Conservation (phyloP, 2,113 vertebrate species). For the Cavia aperea region DNA sequence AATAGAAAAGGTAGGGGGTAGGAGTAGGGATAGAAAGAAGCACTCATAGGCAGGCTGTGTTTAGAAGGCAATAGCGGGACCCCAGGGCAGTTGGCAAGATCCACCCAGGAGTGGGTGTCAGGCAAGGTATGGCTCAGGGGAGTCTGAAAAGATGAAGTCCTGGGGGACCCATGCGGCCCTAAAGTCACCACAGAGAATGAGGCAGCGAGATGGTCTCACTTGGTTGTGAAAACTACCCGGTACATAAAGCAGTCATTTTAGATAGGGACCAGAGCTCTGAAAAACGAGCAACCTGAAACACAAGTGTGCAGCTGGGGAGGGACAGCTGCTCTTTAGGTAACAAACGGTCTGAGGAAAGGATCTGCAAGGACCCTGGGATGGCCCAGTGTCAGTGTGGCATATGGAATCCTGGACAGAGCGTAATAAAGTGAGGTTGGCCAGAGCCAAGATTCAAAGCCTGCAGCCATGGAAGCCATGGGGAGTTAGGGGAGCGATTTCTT, state of each 20-base stretch:
- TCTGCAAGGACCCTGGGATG: neutral
- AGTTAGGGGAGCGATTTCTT: neutral
- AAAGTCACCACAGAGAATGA: neutral
- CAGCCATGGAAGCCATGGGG: neutral
- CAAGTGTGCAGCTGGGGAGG: neutral
- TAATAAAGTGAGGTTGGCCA: no score
- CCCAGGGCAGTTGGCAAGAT: neutral
- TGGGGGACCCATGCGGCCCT: accelerated
- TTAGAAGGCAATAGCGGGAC: neutral
- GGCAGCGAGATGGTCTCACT: neutral
- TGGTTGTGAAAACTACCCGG: neutral
- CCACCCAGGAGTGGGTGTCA: neutral
- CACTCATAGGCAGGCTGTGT: no score
- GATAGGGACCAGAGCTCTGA: neutral
- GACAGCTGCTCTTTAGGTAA: neutral
- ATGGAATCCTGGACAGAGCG: neutral
- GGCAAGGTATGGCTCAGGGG: neutral
- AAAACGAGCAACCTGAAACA: neutral
- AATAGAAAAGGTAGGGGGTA: neutral
- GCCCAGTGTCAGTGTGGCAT: neutral
- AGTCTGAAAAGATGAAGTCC: neutral
- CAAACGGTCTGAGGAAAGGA: accelerated
- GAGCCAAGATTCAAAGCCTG: neutral
- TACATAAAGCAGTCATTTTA: neutral
- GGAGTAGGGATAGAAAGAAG: neutral